A percentile compares a stretch with the other conserved stretches of the same genome.
Conservation (phyloP, 2,888 invertebrate genomes). For the Autographa gamma region DNA sequence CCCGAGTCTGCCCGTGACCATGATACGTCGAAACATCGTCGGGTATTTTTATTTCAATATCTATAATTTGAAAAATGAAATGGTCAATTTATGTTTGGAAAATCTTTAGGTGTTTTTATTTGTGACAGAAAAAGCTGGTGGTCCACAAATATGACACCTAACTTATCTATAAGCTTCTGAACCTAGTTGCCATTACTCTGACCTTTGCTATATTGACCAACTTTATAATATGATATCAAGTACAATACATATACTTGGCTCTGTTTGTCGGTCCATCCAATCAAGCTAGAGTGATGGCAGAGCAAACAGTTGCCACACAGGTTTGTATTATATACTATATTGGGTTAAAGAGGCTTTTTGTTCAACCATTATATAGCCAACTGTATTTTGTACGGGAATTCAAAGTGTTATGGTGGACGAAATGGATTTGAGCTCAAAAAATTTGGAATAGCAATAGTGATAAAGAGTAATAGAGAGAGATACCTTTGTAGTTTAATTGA, state of each 20-base stretch:
- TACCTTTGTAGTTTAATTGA: no score
- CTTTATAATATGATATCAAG: not conserved
- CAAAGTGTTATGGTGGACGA: not conserved
- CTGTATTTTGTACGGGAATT: not conserved
- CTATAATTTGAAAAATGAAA: no score
- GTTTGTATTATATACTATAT: slow-evolving; percentile 38
- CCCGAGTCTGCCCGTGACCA: no score
- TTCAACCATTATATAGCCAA: not conserved
- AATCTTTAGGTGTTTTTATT: no score
- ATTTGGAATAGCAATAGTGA: no score
- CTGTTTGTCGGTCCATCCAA: slow-evolving; percentile 64
- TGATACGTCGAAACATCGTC: no score
- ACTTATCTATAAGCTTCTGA: no score
- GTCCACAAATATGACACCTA: no score
- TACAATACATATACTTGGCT: slow-evolving; percentile 24
- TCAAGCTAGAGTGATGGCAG: slow-evolving; percentile 65
- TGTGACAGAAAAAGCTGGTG: no score
- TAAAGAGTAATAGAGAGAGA: no score
- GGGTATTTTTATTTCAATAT: no score
- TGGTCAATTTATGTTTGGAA: no score
- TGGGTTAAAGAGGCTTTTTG: slow-evolving; percentile 5
- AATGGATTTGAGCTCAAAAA: not conserved
- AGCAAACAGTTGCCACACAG: slow-evolving; percentile 40
- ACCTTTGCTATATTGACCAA: not conserved
- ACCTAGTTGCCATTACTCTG: not conserved